These are phyloP conservation scores for Liodrosophila aerea DNA, from an alignment of 2,888 invertebrate genomes.

Conservation along the genomic window DNA sequence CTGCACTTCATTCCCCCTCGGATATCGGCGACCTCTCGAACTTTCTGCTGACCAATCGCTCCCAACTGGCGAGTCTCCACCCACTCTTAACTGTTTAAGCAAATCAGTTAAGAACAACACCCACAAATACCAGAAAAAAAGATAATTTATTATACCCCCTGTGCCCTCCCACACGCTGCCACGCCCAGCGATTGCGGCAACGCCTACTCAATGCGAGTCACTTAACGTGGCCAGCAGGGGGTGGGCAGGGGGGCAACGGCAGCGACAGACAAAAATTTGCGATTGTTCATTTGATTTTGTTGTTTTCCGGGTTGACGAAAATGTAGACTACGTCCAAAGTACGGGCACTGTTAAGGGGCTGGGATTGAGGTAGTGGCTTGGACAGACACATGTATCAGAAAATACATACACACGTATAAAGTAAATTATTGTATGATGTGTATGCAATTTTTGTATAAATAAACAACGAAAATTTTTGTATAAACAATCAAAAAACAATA, in stretches of 20 bases:
- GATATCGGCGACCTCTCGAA: slow-evolving; percentile 20
- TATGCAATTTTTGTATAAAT: slow-evolving; percentile 68
- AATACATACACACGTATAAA: slow-evolving; percentile 31
- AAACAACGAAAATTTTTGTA: slow-evolving; percentile 53
- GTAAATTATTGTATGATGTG: slow-evolving; percentile 64
- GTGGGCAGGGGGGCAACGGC: too few species aligned
- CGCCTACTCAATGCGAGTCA: slow-evolving; percentile 43
- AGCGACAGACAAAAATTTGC: slow-evolving; percentile 41
- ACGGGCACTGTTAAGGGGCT: neutral
- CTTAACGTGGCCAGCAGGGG: slow-evolving; percentile 30
- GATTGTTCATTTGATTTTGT: slow-evolving; percentile 53
- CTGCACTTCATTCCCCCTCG: too few species aligned
- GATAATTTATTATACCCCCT: neutral
- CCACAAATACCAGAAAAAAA: slow-evolving; percentile 18
- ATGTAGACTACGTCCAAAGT: neutral
- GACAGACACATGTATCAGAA: slow-evolving; percentile 6
- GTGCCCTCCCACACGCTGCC: neutral
- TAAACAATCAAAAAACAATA: slow-evolving; percentile 51
- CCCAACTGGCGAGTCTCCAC: neutral
- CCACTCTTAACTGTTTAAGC: slow-evolving; percentile 16
- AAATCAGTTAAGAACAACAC: slow-evolving; percentile 41
- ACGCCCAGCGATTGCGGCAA: slow-evolving; percentile 21
- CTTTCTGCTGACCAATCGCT: slow-evolving; percentile 26
- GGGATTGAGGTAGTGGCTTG: neutral
- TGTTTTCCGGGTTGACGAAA: slow-evolving; percentile 55